These are phyloP conservation scores for Sarcophaga peregrina DNA, from an alignment of 1,140 invertebrate genomes.

Conservation along the genomic window DNA sequence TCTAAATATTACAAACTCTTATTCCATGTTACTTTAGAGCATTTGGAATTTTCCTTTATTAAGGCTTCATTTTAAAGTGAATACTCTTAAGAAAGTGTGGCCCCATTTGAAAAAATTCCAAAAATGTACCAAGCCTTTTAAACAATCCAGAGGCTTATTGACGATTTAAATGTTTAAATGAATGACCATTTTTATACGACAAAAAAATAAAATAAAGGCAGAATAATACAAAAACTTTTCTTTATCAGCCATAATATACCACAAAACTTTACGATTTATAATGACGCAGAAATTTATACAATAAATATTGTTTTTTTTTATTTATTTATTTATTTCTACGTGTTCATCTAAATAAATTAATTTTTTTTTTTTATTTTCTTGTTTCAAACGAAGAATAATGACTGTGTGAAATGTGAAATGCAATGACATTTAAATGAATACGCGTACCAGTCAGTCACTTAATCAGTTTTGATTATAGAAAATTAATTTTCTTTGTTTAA, in stretches of 20 bases:
- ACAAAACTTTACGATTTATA: neutral
- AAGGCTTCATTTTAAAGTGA: too few species aligned
- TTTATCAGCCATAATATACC: neutral
- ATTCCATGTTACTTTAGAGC: too few species aligned
- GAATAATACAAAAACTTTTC: neutral
- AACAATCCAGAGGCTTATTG: neutral
- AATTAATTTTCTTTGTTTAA: too few species aligned
- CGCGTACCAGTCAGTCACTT: too few species aligned
- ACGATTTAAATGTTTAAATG: neutral
- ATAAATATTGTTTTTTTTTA: neutral
- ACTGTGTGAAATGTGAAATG: neutral
- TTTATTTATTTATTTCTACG: conserved; percentile 20
- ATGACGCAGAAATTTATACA: conserved; percentile 3
- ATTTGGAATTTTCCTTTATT: too few species aligned
- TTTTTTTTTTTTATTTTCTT: neutral
- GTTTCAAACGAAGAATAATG: neutral
- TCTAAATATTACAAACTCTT: too few species aligned
- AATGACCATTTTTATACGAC: neutral
- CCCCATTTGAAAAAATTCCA: too few species aligned
- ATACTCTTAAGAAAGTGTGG: too few species aligned
- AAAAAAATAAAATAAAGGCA: neutral
- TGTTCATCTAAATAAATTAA: neutral
- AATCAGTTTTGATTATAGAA: too few species aligned
- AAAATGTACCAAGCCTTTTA: too few species aligned
- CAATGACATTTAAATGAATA: neutral